These are phyloP conservation scores for Cosmia pyralina DNA, from an alignment of 2,888 invertebrate genomes.

Conservation along the genomic window DNA sequence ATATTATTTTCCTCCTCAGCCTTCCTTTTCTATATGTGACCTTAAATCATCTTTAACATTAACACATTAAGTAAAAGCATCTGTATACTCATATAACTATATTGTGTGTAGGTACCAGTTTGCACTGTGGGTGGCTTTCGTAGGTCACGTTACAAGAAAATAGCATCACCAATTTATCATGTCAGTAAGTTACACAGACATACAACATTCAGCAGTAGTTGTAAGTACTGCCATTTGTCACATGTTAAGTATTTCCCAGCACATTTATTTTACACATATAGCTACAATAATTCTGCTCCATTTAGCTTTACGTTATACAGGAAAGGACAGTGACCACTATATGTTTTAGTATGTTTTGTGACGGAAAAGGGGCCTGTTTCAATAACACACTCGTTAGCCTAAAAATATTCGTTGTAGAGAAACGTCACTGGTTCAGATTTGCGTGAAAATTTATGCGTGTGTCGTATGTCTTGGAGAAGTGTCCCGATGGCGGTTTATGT, in stretches of 20 bases:
- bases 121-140: neutral
- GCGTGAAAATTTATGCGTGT: conserved; percentile 82
- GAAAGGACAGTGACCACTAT: conserved; percentile 32
- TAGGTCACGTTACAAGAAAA: conserved; percentile 30
- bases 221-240: conserved; percentile 48
- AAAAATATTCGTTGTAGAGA: conserved; percentile 72
- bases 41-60: neutral
- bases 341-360: conserved; percentile 25
- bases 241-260: conserved; percentile 43
- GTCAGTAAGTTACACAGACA: conserved; percentile 42
- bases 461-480: conserved; percentile 78
- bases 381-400: conserved; percentile 69
- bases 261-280: conserved; percentile 43
- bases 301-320: conserved; percentile 39
- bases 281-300: conserved; percentile 49
- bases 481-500: conserved; percentile 70
- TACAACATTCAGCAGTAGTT: conserved; percentile 35
- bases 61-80: neutral
- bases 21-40: neutral
- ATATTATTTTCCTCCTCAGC: neutral
- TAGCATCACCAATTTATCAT: conserved; percentile 32
- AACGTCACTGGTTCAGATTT: conserved; percentile 76
- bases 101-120: conserved; percentile 4
- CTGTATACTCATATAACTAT: neutral
- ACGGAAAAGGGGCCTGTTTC: conserved; percentile 23